Evolutionary conservation across 2,888 invertebrate genomes (phyloP).

Genomic region (Agrotis exclamationis): DNA sequence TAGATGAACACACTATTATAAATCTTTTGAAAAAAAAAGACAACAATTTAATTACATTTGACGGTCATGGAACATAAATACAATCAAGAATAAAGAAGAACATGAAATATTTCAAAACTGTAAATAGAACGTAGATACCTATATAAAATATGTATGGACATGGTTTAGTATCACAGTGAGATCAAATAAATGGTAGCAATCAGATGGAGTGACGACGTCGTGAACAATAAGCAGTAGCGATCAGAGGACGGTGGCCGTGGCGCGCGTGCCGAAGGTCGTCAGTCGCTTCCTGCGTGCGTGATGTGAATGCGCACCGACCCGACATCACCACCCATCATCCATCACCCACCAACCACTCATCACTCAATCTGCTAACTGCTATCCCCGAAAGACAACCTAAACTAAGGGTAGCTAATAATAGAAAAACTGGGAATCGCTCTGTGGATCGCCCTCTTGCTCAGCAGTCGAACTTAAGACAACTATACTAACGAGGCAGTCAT

Average conservation of each 20-base stretch:
- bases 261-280: constrained; percentile 86
- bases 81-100: neutral
- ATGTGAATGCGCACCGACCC: constrained; percentile 79
- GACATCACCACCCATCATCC: constrained; percentile 26
- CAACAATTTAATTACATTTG: neutral
- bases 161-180: constrained; percentile 33
- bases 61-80: neutral
- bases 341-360: constrained; percentile 29
- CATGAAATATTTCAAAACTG: neutral
- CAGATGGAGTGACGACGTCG: constrained; percentile 63
- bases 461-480: too few relatives aligned
- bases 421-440: too few relatives aligned
- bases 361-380: constrained; percentile 17
- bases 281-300: constrained; percentile 89
- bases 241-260: constrained; percentile 83
- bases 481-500: too few relatives aligned
- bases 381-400: too few relatives aligned
- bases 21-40: neutral
- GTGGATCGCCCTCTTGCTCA: too few relatives aligned
- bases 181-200: constrained; percentile 63
- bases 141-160: constrained; percentile 10
- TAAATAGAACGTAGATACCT: neutral
- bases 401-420: too few relatives aligned
- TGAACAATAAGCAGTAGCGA: constrained; percentile 81
- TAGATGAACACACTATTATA: constrained; percentile 10